Evolutionary conservation across 2,113 vertebrate genomes (phyloP), one percentile per base, ranked within the genome.

Genomic region (Tonatia bakeri): DNA sequence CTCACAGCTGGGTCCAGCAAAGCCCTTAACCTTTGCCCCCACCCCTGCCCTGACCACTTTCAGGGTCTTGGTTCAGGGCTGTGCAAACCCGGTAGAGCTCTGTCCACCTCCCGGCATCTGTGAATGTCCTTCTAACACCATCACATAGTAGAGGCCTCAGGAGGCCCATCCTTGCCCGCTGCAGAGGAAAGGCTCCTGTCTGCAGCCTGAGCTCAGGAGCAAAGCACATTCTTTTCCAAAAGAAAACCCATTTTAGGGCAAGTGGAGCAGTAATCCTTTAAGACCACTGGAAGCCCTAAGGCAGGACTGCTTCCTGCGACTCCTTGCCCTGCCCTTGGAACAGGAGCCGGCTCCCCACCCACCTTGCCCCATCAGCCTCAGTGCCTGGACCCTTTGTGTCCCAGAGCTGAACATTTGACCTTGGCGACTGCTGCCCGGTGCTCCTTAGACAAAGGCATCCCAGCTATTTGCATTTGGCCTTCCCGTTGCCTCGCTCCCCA

Each of bases 371-470:
- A 31, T 50, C 5, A 5, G 65, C 54, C 87, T 40, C 80, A 12
- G 43, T 20, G 33, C 56, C 79, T 92, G 75, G 47, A 69, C 94
- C 95, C 96, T 98, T 96, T 0, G 85, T 50, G 72, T 59, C 61
- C 69, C 40, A 83, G 88, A 96, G 89, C 82, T 98, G 97, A 98
- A 98, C 97, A 92, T 98, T 86, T 98, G 97, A 98, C 98, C 98
- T 97, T 65, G 40, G 97, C 85, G 70, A 26, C 86, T 52, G 19
- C 92, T 93, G 93, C 95, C 94, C 28, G 0, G 92, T 84, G 96
- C 96, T 95, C 92, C 95, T 95, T 86, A 92, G 61, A 97, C 94
- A 96, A 95, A 98, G 98, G 97, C 97, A 98, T 97, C 85, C 93
- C 94, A 96, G 97, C 95, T 97, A 95, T 98, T 98, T 98, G 92